A percentile compares a stretch with the other conserved stretches of the same genome.
Evolutionary conservation across 2,113 vertebrate genomes (phyloP).

Genomic region (Phylloscopus whistleri): DNA sequence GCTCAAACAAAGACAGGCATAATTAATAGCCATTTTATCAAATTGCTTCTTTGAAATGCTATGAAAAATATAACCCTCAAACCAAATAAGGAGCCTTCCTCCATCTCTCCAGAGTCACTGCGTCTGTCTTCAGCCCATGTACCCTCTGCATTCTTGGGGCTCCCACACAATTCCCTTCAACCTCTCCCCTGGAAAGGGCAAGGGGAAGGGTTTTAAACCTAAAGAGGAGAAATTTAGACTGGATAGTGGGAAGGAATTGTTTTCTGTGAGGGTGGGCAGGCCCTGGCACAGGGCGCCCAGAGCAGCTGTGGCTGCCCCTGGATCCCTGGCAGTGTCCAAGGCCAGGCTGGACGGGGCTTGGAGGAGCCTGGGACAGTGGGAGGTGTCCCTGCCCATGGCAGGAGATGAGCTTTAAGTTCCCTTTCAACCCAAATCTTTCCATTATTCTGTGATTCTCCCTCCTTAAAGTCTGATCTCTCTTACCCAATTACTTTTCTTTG

Average conservation of each 20-base stretch:
- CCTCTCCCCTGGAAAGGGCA: neutral
- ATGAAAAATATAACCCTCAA: neutral
- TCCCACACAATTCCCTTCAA: fast-evolving
- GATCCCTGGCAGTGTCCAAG: neutral
- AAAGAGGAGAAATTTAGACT: neutral
- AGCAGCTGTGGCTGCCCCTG: neutral
- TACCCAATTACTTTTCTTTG: neutral
- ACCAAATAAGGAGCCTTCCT: neutral
- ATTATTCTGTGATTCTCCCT: neutral
- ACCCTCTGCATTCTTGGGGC: neutral
- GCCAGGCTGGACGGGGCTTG: fast-evolving
- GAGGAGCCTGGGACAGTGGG: fast-evolving
- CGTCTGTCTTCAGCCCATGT: neutral
- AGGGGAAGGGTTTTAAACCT: neutral
- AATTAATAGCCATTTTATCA: slow-evolving; percentile 27
- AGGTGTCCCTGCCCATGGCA: neutral
- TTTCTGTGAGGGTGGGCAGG: neutral
- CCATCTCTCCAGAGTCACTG: neutral
- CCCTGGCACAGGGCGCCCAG: neutral
- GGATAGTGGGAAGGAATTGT: neutral
- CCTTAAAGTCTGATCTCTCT: neutral
- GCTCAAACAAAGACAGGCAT: slow-evolving; percentile 24
- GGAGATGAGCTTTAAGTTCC: neutral
- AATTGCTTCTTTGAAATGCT: neutral
- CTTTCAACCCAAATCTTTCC: neutral